These are phyloP conservation scores for Stenchaetothrips biformis DNA, from an alignment of 2,888 invertebrate genomes.

Conservation along the genomic window DNA sequence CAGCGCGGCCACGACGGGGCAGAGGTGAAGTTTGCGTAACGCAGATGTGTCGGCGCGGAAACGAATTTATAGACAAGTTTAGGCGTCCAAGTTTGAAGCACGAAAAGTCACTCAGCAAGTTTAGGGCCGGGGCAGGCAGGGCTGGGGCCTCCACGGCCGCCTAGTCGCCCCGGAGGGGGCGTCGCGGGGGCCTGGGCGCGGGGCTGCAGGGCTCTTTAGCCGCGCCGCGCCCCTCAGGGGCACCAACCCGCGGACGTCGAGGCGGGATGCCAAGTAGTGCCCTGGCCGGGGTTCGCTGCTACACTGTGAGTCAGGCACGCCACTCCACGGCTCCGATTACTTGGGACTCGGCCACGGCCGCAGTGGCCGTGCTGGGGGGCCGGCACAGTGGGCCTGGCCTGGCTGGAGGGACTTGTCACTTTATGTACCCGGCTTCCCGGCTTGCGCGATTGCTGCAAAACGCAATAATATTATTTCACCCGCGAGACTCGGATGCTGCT, in stretches of 20 bases:
- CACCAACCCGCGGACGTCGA: too few species aligned
- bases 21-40: slow-evolving; percentile 5
- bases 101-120: slow-evolving; percentile 24
- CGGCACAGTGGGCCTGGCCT: too few species aligned
- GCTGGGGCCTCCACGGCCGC: too few species aligned
- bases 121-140: not conserved
- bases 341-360: too few species aligned
- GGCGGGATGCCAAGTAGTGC: too few species aligned
- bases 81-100: slow-evolving; percentile 23
- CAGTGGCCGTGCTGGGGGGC: too few species aligned
- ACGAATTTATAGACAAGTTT: slow-evolving; percentile 24
- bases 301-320: too few species aligned
- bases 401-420: not conserved
- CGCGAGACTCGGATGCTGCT: not conserved
- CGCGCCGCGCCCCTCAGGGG: too few species aligned
- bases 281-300: too few species aligned
- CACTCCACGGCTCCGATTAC: too few species aligned
- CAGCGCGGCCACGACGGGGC: not conserved
- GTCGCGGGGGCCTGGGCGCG: not conserved
- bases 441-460: not conserved
- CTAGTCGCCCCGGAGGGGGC: not conserved
- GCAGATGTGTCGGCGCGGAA: slow-evolving; percentile 20
- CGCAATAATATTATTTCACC: not conserved
- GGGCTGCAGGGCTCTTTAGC: too few species aligned
- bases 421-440: not conserved